Evolutionary conservation across 2,888 invertebrate genomes (phyloP).

Genomic region (Epinotia demarniana): DNA sequence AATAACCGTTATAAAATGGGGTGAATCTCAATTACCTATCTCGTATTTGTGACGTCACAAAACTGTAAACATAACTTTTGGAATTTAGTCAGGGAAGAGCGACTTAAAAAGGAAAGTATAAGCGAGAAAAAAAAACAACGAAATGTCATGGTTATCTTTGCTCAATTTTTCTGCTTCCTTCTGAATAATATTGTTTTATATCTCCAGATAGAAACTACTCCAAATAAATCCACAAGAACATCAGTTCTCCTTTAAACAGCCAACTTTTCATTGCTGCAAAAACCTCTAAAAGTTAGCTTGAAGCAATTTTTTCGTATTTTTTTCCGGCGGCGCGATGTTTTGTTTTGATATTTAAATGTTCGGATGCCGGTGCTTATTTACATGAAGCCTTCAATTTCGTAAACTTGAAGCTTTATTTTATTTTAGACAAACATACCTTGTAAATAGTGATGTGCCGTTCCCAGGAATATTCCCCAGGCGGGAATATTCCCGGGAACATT

Average conservation of each 20-base stretch:
- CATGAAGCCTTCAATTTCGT: constrained; percentile 25
- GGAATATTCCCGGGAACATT: too few species aligned
- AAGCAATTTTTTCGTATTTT: constrained; percentile 20
- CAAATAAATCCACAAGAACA: constrained; percentile 15
- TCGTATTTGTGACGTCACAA: too few species aligned
- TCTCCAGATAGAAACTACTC: neutral
- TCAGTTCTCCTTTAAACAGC: constrained; percentile 23
- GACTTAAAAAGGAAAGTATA: neutral
- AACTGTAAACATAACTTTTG: too few species aligned
- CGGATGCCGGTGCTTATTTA: constrained; percentile 8
- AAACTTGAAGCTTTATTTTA: constrained; percentile 41
- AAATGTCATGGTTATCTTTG: neutral
- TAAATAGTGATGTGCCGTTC: too few species aligned
- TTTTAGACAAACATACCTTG: constrained; percentile 40
- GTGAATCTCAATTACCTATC: too few species aligned
- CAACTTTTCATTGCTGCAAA: constrained; percentile 26
- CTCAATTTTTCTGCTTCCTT: neutral
- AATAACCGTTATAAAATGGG: too few species aligned
- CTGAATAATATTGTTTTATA: constrained; percentile 2
- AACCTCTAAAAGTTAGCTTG: constrained; percentile 26
- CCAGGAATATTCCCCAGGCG: too few species aligned
- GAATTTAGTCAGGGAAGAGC: too few species aligned
- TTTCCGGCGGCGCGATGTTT: constrained; percentile 7
- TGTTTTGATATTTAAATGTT: constrained; percentile 40
- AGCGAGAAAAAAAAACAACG: neutral